These are phyloP conservation scores for Pristionchus entomophagus DNA, from an alignment of 2,888 invertebrate genomes.

Conservation along the genomic window DNA sequence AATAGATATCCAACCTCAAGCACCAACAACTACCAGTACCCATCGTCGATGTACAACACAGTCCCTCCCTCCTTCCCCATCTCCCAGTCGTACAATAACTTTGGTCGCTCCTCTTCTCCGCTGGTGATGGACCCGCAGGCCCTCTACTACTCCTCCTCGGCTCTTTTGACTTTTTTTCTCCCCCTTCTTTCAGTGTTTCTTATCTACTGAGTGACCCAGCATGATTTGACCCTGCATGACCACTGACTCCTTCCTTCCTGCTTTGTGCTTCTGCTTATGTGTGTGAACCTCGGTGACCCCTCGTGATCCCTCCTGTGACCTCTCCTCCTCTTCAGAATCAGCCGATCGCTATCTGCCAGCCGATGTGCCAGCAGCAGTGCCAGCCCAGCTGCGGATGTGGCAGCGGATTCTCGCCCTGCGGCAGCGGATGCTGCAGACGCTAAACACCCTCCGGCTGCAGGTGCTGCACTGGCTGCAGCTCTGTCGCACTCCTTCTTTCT, in stretches of 20 bases:
- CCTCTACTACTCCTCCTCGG: constrained; percentile 7
- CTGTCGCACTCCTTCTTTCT: too few species aligned
- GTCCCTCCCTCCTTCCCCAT: neutral
- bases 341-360: constrained; percentile 30
- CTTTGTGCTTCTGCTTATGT: neutral
- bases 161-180: neutral
- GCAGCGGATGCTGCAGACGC: constrained; percentile 36
- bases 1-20: neutral
- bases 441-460: neutral
- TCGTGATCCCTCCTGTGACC: neutral
- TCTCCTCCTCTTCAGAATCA: constrained; percentile 19
- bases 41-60: neutral
- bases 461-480: too few species aligned
- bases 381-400: neutral
- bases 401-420: constrained; percentile 19
- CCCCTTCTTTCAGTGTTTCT: neutral
- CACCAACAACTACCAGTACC: neutral
- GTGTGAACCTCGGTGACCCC: neutral
- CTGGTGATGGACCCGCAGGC: neutral
- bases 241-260: neutral
- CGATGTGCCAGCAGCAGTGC: constrained; percentile 25
- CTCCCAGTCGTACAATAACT: neutral
- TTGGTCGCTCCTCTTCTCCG: neutral
- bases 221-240: neutral
- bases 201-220: neutral